A percentile compares a stretch with the other conserved stretches of the same genome.
phyloP scores from a whole-genome alignment of 2,888 invertebrate genomes.

The Meiosimyza platycephala region DNA sequence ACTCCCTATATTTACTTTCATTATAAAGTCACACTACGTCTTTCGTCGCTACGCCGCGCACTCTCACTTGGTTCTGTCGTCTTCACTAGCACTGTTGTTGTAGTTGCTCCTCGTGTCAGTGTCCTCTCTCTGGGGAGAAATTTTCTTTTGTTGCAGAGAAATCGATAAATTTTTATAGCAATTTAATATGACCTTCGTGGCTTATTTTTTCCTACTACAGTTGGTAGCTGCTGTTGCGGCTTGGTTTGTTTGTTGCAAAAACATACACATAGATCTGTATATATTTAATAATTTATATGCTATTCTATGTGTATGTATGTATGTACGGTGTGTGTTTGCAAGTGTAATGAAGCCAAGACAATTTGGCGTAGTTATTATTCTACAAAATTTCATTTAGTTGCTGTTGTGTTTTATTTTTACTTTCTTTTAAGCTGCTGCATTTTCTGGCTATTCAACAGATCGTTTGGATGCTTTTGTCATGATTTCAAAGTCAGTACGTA shows the following conservation, averaged over 20 bases:
- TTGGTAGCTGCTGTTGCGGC: constrained; percentile 5
- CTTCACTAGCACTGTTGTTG: constrained; percentile 2
- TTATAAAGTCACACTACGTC: constrained; percentile 1
- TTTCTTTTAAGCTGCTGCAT: constrained; percentile 31
- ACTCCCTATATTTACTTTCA: neutral
- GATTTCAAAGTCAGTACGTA: too few species aligned
- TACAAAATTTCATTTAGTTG: neutral
- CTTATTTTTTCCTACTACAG: constrained; percentile 44
- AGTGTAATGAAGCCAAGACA: constrained; percentile 1
- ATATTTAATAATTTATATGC: constrained; percentile 17
- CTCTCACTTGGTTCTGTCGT: neutral
- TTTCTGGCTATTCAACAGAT: constrained; percentile 12
- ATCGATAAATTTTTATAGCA: constrained; percentile 65
- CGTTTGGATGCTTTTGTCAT: too few species aligned
- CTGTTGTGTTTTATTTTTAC: constrained; percentile 37
- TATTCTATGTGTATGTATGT: neutral
- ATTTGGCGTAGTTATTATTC: constrained; percentile 15
- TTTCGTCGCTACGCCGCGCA: neutral
- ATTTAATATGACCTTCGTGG: constrained; percentile 66
- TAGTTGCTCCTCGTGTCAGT: constrained; percentile 45
- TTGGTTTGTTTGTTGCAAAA: neutral
- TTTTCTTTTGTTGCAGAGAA: constrained; percentile 45
- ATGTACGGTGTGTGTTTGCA: neutral
- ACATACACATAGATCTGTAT: constrained; percentile 1
- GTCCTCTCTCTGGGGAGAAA: constrained; percentile 42